Percentiles rank a stretch among this genome's conserved stretches.
phyloP scores from a whole-genome alignment of 2,888 invertebrate species.

The Pachliopta kotzebuea region DNA sequence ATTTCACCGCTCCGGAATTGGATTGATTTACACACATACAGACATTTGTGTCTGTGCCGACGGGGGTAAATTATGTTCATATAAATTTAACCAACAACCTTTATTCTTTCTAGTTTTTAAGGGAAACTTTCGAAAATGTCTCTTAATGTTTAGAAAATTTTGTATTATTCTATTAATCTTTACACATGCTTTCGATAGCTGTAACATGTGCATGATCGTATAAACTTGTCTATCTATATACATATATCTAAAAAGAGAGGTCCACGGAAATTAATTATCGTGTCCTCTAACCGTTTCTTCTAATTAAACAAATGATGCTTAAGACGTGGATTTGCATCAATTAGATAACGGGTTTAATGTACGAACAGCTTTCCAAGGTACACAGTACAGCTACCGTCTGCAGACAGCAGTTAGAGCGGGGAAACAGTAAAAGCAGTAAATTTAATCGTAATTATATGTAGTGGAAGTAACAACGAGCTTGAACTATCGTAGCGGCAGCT shows the following conservation, averaged over 20 bases:
- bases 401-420: conserved; percentile 26
- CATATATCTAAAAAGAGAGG: too few relatives aligned
- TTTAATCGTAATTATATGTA: conserved; percentile 77
- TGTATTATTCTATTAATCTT: too few relatives aligned
- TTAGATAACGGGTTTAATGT: conserved; percentile 25
- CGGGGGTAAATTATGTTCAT: too few relatives aligned
- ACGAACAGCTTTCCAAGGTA: conserved; percentile 16
- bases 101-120: too few relatives aligned
- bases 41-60: not conserved
- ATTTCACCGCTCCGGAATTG: conserved; percentile 66
- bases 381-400: conserved; percentile 10
- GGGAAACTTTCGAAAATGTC: too few relatives aligned
- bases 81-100: too few relatives aligned
- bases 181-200: too few relatives aligned
- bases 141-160: too few relatives aligned
- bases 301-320: not conserved
- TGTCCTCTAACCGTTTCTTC: too few relatives aligned
- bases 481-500: conserved; percentile 47
- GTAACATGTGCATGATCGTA: too few relatives aligned
- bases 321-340: conserved; percentile 22
- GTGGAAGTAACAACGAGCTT: conserved; percentile 67
- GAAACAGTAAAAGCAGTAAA: conserved; percentile 53
- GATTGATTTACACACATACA: conserved; percentile 45
- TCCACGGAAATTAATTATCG: too few relatives aligned
- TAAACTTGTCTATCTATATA: too few relatives aligned